Evolutionary conservation across 64 coral and sea anemone species (phyloP), one percentile per base, ranked within the genome.

Genomic region (Stichodactyla mertensii): DNA sequence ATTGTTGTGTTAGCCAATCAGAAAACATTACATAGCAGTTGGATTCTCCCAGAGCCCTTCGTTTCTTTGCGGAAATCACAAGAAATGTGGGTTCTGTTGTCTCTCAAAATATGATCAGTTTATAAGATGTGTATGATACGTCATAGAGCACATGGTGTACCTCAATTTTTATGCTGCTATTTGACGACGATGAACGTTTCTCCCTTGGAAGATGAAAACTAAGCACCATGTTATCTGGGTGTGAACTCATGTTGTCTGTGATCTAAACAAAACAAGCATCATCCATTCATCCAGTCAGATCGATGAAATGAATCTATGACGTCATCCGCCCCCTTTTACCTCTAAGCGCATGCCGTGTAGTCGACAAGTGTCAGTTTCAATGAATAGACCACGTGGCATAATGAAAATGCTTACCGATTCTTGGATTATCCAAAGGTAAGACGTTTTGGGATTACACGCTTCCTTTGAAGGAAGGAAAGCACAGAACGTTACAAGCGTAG

Each of bases 341-440:
- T 36, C 31, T 36, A 36, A 36, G 2, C 31, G 2, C 31, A 36
- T 36, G 31, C 31, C 0, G 31, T 36, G 31, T 36, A 54, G 16
- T 19, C 19, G 78, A 16, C 2, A 19, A 6, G 67, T 22, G 24
- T 71, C 16, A 27, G 15, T 27, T 52, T 13, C 51, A 52, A 53
- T 7, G 20, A 22, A 19, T 11, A 52, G 18, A 14, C 6, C 31
- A 36, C 31, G 31, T 36, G 31, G 2, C 31, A 36, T 36, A 36
- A 36, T 36, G 31, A 36, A 36, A 7, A 52, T 81, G 15, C 78
- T 52, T 55, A 89, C 88, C 81, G 70, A 24, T 84, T 70, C 55
- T 26, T 89, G 88, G 9, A 89, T 26, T 19, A 89, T 89, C 88
- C 88, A 89, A 27, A 80, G 60, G 13, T 88, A 64, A 7, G 36